Conservation (phyloP, 2,113 vertebrate genomes). For the Scatophagus argus region DNA sequence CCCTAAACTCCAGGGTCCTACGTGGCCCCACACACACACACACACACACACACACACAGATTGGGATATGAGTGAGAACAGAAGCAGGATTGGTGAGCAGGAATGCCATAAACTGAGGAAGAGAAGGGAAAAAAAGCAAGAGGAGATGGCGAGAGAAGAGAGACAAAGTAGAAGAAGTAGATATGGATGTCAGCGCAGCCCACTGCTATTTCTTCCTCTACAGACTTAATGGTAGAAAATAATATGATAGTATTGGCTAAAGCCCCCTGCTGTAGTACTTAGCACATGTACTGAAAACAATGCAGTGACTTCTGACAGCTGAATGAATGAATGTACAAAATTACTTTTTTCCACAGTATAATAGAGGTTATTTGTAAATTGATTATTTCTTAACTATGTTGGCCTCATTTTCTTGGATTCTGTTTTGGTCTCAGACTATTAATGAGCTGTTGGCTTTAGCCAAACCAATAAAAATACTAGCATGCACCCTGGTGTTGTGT, state of each 20-base stretch:
- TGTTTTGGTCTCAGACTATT: not conserved
- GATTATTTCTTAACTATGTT: not conserved
- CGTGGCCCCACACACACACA: slow-evolving; percentile 59
- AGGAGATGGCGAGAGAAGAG: slow-evolving; percentile 46
- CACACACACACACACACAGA: slow-evolving; percentile 39
- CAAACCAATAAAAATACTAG: not conserved
- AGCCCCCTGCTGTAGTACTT: not conserved
- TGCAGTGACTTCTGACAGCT: slow-evolving; percentile 4
- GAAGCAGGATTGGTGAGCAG: slow-evolving; percentile 64
- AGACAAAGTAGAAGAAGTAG: slow-evolving; percentile 63
- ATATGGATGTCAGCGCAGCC: slow-evolving; percentile 41
- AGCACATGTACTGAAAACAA: not conserved
- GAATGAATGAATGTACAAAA: not conserved
- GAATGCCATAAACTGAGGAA: slow-evolving; percentile 65
- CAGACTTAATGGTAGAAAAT: not conserved
- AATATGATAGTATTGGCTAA: not conserved
- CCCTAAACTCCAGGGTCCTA: slow-evolving; percentile 64
- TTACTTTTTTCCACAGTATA: not conserved
- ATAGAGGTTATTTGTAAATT: not conserved
- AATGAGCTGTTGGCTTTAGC: not conserved
- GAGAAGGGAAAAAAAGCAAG: slow-evolving; percentile 14
- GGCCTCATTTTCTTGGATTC: not conserved
- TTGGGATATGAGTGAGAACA: slow-evolving; percentile 55
- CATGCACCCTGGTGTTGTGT: not conserved
- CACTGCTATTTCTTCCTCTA: slow-evolving; percentile 4